phyloP scores from a whole-genome alignment of 2,797 vertebrate genomes.

The Leptatherina wallacei region DNA sequence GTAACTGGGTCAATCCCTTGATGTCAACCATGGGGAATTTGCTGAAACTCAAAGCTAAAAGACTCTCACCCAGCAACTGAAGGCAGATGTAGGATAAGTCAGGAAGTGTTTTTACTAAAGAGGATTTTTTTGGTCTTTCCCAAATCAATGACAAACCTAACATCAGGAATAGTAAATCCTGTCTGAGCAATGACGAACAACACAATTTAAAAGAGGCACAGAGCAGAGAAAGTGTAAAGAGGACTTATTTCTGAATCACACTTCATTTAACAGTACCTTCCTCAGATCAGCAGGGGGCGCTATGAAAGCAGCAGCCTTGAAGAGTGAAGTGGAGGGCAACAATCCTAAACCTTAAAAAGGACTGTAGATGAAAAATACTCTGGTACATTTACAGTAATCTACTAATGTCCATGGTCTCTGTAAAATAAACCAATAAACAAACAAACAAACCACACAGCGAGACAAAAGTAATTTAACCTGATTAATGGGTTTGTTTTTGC shows the following conservation, averaged over 20 bases:
- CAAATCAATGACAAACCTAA: constrained; percentile 90
- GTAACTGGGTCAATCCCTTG: too few relatives aligned
- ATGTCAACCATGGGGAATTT: too few relatives aligned
- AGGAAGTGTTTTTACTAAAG: too few relatives aligned
- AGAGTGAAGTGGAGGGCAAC: constrained; percentile 95
- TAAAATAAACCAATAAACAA: too few relatives aligned
- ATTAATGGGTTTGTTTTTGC: background rate
- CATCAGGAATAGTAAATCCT: constrained; percentile 96
- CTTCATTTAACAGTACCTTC: constrained; percentile 84
- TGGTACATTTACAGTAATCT: too few relatives aligned
- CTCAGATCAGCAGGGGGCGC: constrained; percentile 90
- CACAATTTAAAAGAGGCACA: constrained; percentile 87
- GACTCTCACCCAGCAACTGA: too few relatives aligned
- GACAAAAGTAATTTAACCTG: background rate
- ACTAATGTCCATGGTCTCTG: too few relatives aligned
- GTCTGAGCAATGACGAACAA: constrained; percentile 90
- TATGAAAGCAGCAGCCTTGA: constrained; percentile 92
- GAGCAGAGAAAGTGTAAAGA: too few relatives aligned
- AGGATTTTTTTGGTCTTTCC: constrained; percentile 92
- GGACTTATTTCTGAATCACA: too few relatives aligned
- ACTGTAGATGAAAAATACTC: too few relatives aligned
- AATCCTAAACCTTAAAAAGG: constrained; percentile 82
- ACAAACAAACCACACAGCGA: background rate
- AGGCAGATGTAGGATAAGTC: too few relatives aligned
- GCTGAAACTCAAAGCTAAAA: too few relatives aligned